phyloP scores from a whole-genome alignment of 2,888 invertebrate genomes.

The Drosophila ezoana region DNA sequence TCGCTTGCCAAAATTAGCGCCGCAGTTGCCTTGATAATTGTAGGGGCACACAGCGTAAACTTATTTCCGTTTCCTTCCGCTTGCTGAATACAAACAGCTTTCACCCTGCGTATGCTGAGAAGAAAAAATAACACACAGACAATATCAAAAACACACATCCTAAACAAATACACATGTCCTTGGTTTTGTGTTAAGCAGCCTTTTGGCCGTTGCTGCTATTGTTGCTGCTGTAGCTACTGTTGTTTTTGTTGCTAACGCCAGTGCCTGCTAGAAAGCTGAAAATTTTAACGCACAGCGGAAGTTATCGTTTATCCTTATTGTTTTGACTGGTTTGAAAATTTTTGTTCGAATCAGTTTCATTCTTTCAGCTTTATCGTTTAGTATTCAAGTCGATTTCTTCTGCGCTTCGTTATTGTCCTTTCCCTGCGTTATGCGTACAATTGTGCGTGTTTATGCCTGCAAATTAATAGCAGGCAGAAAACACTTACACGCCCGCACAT shows the following conservation, averaged over 20 bases:
- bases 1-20: slow-evolving; percentile 58
- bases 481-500: slow-evolving; percentile 2
- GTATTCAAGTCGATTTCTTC: slow-evolving; percentile 25
- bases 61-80: slow-evolving; percentile 73
- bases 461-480: slow-evolving; percentile 62
- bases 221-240: slow-evolving; percentile 14
- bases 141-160: slow-evolving; percentile 37
- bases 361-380: slow-evolving; percentile 51
- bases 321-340: slow-evolving; percentile 76
- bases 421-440: slow-evolving; percentile 22
- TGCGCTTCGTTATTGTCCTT: slow-evolving; percentile 9
- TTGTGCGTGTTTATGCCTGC: slow-evolving; percentile 39
- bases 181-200: slow-evolving; percentile 67
- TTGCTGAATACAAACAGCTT: slow-evolving; percentile 69
- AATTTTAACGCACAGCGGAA: slow-evolving; percentile 75
- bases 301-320: slow-evolving; percentile 78
- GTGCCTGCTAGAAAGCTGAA: slow-evolving; percentile 66
- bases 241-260: slow-evolving; percentile 50
- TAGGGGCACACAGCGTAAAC: slow-evolving; percentile 54
- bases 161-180: slow-evolving; percentile 25
- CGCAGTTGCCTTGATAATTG: slow-evolving; percentile 47
- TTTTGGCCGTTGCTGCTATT: slow-evolving; percentile 5
- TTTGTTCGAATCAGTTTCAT: slow-evolving; percentile 71
- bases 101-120: slow-evolving; percentile 26
- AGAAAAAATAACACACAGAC: slow-evolving; percentile 40